Conservation (phyloP, 2,888 invertebrate species). For the Barypeithes pellucidus region DNA sequence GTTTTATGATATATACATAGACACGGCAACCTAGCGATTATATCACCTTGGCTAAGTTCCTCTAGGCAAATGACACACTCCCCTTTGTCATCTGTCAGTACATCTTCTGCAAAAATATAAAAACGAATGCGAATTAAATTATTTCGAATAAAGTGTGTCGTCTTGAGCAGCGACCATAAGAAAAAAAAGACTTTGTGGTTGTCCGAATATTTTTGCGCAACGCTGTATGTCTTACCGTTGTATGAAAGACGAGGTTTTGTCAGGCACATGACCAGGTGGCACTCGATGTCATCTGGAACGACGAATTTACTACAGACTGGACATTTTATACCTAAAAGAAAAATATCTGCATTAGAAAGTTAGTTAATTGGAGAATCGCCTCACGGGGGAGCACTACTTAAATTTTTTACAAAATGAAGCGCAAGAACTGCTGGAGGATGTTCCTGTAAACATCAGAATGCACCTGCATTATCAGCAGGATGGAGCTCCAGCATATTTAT, state of each 20-base stretch:
- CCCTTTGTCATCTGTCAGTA: slow-evolving; percentile 95
- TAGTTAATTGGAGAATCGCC: too few relatives aligned
- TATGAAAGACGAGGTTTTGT: slow-evolving; percentile 99
- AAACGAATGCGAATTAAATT: too few relatives aligned
- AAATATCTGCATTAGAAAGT: slow-evolving; percentile 51
- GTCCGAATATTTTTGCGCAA: too few relatives aligned
- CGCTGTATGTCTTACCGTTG: slow-evolving; percentile 87
- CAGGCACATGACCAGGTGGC: slow-evolving; percentile 99
- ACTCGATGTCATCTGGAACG: slow-evolving; percentile 98
- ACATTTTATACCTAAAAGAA: slow-evolving; percentile 95
- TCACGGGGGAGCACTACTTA: too few relatives aligned
- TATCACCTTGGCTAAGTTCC: slow-evolving; percentile 95
- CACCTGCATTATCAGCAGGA: too few relatives aligned
- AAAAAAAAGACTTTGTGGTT: too few relatives aligned
- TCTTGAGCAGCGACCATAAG: too few relatives aligned
- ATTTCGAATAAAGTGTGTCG: too few relatives aligned
- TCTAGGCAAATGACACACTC: slow-evolving; percentile 98
- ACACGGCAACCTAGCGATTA: slow-evolving; percentile 98
- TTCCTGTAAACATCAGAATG: too few relatives aligned
- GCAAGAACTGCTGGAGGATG: too few relatives aligned
- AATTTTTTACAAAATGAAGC: too few relatives aligned
- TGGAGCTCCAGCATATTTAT: too few relatives aligned
- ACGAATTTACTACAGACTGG: slow-evolving; percentile 99
- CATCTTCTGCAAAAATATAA: slow-evolving; percentile 94
- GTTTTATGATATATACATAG: slow-evolving; percentile 99